Evolutionary conservation across 2,113 vertebrate genomes (phyloP), one percentile per base, ranked within the genome.

Genomic region (Aplodontia rufa): DNA sequence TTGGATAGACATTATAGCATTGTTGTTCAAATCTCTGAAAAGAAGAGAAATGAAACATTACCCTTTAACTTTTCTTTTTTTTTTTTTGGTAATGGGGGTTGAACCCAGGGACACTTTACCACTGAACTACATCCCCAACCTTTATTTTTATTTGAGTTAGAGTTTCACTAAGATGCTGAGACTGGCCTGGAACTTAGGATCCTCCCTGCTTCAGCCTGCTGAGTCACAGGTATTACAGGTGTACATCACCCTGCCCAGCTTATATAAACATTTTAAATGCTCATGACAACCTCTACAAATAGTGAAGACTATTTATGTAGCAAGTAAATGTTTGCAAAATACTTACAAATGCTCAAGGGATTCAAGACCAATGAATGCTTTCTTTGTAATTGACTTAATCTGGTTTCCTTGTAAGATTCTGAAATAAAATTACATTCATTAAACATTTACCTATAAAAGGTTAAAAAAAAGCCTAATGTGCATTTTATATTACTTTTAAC

Each of bases 371-470:
- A 97, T 97, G 96, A 99, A 99, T 35, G 99, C 99, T 96, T 98
- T 99, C 96, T 98, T 99, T 96, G 98, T 98, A 95, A 99, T 88
- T 88, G 99, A 99, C 71, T 99, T 99, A 96, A 99, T 99, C 93
- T 98, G 98, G 97, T 99, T 99, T 98, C 99, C 98, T 98, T 99
- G 98, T 90, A 99, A 98, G 95, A 99, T 98, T 97, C 99, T 99
- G 98, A 96, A 98, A 98, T 45, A 98, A 97, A 97, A 91, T 94
- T 90, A 93, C 92, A 83, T 93, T 85, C 69, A 96, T 90, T 96
- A 97, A 81, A 93, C n/a, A 94, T 95, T 95, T 89, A 94, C 62
- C 55, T 96, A 87, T 68, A 91, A 85, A 87, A 94, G 53, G 32
- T 88, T 53, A 96, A 96, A 93, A 95, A 88, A 89, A 93, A 91